Evolutionary conservation across 92 coral and sea anemone genomes (phyloP).

Genomic region (Actinernus sp.): DNA sequence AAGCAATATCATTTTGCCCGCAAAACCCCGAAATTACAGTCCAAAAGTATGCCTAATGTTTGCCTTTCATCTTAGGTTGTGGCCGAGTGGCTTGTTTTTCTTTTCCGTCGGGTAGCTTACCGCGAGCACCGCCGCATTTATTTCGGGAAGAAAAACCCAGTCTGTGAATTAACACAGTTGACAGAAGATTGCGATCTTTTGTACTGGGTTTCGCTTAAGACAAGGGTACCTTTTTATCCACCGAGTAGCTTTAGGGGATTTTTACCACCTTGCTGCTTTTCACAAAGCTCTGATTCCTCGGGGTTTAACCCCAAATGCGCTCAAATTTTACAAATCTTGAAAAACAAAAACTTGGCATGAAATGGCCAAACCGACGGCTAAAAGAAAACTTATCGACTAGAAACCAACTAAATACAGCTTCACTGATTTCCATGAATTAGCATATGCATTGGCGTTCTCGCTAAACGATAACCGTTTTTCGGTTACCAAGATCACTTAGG

Average conservation of each 20-base stretch:
- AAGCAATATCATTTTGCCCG: constrained; percentile 14
- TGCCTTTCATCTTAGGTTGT: constrained; percentile 11
- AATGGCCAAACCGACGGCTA: too few relatives aligned
- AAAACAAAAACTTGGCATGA: too few relatives aligned
- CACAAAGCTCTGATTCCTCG: too few relatives aligned
- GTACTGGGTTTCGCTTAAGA: constrained; percentile 6
- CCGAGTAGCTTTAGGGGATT: background rate
- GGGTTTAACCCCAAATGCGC: too few relatives aligned
- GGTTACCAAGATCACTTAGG: background rate
- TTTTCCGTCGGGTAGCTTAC: constrained; percentile 7
- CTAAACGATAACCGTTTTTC: background rate
- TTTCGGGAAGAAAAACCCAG: background rate
- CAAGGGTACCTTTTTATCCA: background rate
- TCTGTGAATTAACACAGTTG: background rate
- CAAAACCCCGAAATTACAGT: constrained; percentile 22
- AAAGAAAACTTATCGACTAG: too few relatives aligned
- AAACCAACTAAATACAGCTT: too few relatives aligned
- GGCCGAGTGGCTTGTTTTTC: background rate
- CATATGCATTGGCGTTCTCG: background rate
- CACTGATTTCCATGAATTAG: background rate
- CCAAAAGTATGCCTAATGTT: constrained; percentile 4
- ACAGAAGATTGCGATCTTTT: background rate
- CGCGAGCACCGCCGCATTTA: constrained; percentile 5
- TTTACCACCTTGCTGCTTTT: too few relatives aligned
- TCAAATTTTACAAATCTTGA: too few relatives aligned